These are phyloP conservation scores for Acleris cristana DNA, from an alignment of 2,888 invertebrate genomes.

Conservation along the genomic window DNA sequence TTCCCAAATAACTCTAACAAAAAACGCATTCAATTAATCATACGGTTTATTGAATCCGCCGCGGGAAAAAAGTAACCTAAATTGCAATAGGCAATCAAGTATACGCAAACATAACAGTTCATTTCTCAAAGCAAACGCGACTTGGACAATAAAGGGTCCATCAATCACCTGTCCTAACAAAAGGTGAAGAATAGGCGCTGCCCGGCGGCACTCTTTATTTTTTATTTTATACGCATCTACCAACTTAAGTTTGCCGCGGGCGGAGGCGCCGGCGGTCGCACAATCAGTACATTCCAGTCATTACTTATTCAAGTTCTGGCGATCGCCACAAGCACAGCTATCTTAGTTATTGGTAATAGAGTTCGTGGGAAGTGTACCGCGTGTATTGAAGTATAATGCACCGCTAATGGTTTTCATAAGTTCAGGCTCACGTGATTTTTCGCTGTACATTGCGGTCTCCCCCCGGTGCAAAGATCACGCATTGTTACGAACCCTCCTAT, in stretches of 20 bases:
- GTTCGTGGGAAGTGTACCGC: constrained; percentile 67
- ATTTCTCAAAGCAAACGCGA: constrained; percentile 77
- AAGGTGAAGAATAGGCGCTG: constrained; percentile 70
- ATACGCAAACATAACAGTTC: constrained; percentile 65
- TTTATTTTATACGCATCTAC: constrained; percentile 38
- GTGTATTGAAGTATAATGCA: constrained; percentile 62
- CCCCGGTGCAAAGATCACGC: constrained; percentile 13
- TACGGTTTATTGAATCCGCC: constrained; percentile 35
- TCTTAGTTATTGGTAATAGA: constrained; percentile 59
- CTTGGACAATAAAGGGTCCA: constrained; percentile 68
- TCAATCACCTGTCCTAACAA: constrained; percentile 74
- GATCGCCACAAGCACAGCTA: constrained; percentile 46
- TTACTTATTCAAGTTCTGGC: constrained; percentile 40
- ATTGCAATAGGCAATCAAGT: constrained; percentile 64
- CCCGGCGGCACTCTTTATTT: constrained; percentile 64
- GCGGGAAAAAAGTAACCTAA: constrained; percentile 53
- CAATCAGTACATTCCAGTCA: constrained; percentile 23
- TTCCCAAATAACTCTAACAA: constrained; percentile 16
- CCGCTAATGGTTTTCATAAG: constrained; percentile 67
- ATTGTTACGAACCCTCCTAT: constrained; percentile 24
- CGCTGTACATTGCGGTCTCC: constrained; percentile 38
- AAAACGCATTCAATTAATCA: constrained; percentile 32
- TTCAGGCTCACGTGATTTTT: constrained; percentile 59
- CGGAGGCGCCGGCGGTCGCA: constrained; percentile 36
- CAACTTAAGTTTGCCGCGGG: constrained; percentile 41